These are phyloP conservation scores for Drosophila peninsularis DNA, from an alignment of 2,888 invertebrate genomes.

Conservation along the genomic window DNA sequence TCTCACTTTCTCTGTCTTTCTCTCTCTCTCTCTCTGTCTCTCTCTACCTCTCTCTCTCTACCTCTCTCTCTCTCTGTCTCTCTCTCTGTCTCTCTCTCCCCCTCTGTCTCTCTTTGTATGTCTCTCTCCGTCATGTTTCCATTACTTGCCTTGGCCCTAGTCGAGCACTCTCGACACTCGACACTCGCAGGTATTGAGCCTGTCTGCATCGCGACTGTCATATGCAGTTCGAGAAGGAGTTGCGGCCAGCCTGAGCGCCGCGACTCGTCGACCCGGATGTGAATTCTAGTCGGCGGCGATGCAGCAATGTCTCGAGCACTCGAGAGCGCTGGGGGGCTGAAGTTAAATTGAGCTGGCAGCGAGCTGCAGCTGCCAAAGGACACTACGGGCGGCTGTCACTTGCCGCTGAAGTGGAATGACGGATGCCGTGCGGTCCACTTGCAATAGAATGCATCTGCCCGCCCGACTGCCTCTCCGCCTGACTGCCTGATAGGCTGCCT, in stretches of 20 bases:
- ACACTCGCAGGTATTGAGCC: background rate
- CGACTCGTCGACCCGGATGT: background rate
- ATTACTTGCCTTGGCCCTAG: too few species aligned
- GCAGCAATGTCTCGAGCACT: constrained; percentile 6
- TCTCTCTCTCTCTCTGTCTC: too few species aligned
- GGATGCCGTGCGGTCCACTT: constrained; percentile 26
- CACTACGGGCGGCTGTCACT: constrained; percentile 31
- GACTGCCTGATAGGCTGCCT: background rate
- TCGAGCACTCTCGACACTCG: background rate
- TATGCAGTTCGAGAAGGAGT: constrained; percentile 7
- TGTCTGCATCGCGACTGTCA: background rate
- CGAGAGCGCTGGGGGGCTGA: constrained; percentile 24
- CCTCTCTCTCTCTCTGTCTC: too few species aligned
- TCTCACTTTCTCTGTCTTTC: too few species aligned
- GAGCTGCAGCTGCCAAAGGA: constrained; percentile 15
- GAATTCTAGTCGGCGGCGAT: constrained; percentile 7
- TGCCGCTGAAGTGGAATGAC: constrained; percentile 39
- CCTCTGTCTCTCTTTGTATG: too few species aligned
- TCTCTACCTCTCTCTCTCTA: too few species aligned
- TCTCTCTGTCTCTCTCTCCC: too few species aligned
- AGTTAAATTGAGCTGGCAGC: constrained; percentile 58
- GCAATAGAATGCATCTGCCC: constrained; percentile 39
- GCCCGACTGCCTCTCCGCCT: background rate
- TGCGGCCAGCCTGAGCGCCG: background rate
- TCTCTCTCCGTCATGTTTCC: too few species aligned